phyloP scores from a whole-genome alignment of 2,113 vertebrate species.

The Aleadryas rufinucha region DNA sequence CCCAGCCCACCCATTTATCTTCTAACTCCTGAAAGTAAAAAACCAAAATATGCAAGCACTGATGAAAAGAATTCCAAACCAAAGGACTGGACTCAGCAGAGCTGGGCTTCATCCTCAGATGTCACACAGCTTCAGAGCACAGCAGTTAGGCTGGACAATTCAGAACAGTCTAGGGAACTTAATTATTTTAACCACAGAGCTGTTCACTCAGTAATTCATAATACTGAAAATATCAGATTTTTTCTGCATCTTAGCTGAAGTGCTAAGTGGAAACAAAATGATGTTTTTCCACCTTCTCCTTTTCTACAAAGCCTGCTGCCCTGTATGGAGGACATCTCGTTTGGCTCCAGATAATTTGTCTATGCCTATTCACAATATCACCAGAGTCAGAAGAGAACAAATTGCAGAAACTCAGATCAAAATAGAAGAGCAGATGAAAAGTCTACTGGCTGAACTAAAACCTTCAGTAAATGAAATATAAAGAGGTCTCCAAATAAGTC shows the following conservation, averaged over 20 bases:
- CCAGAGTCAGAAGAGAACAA: background rate
- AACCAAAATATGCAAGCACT: background rate
- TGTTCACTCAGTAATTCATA: background rate
- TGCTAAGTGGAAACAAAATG: fast-evolving
- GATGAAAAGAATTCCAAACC: background rate
- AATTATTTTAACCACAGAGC: background rate
- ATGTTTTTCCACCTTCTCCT: background rate
- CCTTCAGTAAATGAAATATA: background rate
- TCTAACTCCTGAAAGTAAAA: background rate
- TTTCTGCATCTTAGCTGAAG: background rate
- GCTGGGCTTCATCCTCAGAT: background rate
- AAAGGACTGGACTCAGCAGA: background rate
- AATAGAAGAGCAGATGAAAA: background rate
- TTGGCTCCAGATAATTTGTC: background rate
- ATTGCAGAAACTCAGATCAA: background rate
- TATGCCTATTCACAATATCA: background rate
- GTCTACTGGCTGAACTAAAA: background rate
- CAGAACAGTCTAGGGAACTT: background rate
- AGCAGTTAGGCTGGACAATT: background rate
- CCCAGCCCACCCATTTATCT: background rate
- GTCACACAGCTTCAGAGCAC: background rate
- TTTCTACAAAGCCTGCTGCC: background rate
- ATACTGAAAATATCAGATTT: background rate
- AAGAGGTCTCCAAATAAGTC: background rate
- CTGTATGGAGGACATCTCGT: background rate